A percentile compares a stretch with the other conserved stretches of the same genome.
Evolutionary conservation across 1,140 invertebrate species (phyloP).

Genomic region (Aphelenchoides fujianensis): DNA sequence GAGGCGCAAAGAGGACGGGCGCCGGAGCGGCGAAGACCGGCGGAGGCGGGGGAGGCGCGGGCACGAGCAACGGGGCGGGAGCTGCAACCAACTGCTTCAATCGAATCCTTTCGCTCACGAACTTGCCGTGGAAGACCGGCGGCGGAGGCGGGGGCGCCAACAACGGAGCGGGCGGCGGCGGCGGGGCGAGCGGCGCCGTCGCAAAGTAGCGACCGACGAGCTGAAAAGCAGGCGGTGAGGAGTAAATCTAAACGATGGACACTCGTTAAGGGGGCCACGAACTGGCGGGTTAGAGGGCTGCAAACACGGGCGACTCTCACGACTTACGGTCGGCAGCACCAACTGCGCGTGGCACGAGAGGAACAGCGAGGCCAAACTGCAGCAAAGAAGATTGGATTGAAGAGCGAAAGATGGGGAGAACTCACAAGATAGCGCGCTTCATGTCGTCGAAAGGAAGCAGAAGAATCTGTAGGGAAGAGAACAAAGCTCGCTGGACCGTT

Average conservation of each 20-base stretch:
- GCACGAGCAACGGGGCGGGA: neutral
- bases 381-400: neutral
- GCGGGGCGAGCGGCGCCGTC: neutral
- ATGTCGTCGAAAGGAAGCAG: neutral
- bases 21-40: neutral
- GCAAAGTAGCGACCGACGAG: slow-evolving; percentile 12
- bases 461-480: too few relatives aligned
- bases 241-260: slow-evolving; percentile 14
- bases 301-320: neutral
- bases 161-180: neutral
- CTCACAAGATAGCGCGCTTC: slow-evolving; percentile 8
- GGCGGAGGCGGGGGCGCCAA: neutral
- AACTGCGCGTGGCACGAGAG: slow-evolving; percentile 6
- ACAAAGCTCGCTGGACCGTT: neutral
- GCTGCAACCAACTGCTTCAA: neutral
- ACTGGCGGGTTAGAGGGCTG: neutral
- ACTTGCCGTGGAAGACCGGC: neutral
- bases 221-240: slow-evolving; percentile 5
- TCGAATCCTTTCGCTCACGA: neutral
- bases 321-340: neutral
- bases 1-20: too few relatives aligned
- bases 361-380: neutral
- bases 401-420: neutral
- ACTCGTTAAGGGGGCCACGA: neutral
- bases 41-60: neutral